Percentiles rank a stretch among this genome's conserved stretches.
phyloP scores from a whole-genome alignment of 2,113 vertebrate species.

The Regulus satrapa region DNA sequence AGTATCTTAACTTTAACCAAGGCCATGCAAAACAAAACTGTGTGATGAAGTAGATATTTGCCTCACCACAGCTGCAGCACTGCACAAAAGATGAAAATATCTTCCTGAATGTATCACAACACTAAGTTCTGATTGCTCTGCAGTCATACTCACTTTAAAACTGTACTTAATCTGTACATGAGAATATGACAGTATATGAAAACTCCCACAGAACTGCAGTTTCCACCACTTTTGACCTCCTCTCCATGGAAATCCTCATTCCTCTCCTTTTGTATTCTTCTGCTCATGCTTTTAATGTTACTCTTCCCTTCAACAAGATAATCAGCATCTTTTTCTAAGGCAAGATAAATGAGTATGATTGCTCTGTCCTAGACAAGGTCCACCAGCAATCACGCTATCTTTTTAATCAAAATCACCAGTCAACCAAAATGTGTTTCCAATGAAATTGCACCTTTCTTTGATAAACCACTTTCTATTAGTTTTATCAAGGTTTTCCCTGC shows the following conservation, averaged over 20 bases:
- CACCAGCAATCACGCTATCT: not conserved
- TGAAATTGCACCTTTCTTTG: not conserved
- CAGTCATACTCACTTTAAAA: not conserved
- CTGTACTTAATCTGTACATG: not conserved
- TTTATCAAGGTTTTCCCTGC: not conserved
- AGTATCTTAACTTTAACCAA: not conserved
- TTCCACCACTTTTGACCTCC: not conserved
- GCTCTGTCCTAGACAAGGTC: not conserved
- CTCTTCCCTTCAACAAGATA: not conserved
- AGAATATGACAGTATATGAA: not conserved
- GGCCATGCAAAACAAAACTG: not conserved
- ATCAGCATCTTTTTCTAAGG: not conserved
- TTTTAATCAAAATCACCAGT: constrained; percentile 16
- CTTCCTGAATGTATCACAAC: not conserved
- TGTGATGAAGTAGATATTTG: not conserved
- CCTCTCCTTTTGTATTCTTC: not conserved
- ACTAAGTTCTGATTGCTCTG: not conserved
- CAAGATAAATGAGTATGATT: not conserved
- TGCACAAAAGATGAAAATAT: not conserved
- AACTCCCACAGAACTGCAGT: not conserved
- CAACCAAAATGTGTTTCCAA: not conserved
- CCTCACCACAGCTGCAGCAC: not conserved
- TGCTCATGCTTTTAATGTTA: not conserved
- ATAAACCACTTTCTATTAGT: constrained; percentile 28
- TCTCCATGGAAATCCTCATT: not conserved